Percentiles rank a stretch among this genome's conserved stretches.
phyloP scores from a whole-genome alignment of 2,888 invertebrate genomes.

The Dimorphilus gyrociliatus region DNA sequence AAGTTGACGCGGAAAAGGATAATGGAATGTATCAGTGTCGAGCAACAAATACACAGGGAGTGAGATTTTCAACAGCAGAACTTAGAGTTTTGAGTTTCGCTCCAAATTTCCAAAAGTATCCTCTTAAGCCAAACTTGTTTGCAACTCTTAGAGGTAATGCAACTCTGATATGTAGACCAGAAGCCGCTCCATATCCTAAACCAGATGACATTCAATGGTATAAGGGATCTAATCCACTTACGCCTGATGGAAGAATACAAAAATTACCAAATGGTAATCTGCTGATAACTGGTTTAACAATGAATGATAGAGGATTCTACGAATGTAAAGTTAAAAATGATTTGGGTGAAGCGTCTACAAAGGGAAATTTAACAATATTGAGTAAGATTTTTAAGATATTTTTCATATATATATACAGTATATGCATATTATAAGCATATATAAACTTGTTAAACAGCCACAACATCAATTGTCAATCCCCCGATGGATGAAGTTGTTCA shows the following conservation, averaged over 20 bases:
- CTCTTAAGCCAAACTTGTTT: conserved; percentile 68
- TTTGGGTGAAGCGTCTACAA: conserved; percentile 15
- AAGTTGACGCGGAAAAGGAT: conserved; percentile 43
- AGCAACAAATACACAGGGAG: conserved; percentile 69
- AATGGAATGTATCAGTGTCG: conserved; percentile 88
- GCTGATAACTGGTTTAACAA: conserved; percentile 46
- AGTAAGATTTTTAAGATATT: too few species aligned
- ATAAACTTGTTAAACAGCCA: conserved; percentile 3
- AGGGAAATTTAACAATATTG: conserved; percentile 16
- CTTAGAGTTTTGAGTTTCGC: conserved; percentile 63
- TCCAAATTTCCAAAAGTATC: conserved; percentile 75
- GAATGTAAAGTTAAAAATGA: conserved; percentile 21
- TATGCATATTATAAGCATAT: background rate
- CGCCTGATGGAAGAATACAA: conserved; percentile 29
- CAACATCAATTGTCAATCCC: conserved; percentile 8
- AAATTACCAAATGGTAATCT: conserved; percentile 72
- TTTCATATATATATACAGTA: background rate
- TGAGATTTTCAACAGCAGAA: conserved; percentile 70
- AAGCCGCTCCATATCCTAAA: conserved; percentile 61
- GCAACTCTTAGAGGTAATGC: conserved; percentile 82
- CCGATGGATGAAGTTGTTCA: conserved; percentile 9
- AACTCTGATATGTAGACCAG: conserved; percentile 71
- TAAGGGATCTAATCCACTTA: conserved; percentile 49
- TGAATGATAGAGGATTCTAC: conserved; percentile 18
- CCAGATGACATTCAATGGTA: conserved; percentile 58